phyloP scores from a whole-genome alignment of 1,140 invertebrate species.

The Neoseiulus cucumeris region DNA sequence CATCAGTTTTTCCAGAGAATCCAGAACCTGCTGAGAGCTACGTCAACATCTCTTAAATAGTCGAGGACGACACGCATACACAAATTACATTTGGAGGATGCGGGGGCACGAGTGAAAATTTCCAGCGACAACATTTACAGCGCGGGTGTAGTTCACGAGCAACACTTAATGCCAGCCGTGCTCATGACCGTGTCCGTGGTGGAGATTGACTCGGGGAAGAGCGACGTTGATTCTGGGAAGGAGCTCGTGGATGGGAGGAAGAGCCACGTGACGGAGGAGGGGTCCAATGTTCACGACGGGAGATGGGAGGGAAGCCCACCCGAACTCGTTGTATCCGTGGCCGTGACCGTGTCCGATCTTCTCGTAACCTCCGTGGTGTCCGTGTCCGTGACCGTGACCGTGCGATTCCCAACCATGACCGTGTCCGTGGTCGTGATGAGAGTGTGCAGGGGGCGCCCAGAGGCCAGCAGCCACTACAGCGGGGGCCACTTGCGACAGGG shows the following conservation, averaged over 20 bases:
- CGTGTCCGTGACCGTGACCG: background rate
- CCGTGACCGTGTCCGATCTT: background rate
- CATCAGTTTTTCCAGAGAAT: no score
- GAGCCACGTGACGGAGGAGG: constrained; percentile 1
- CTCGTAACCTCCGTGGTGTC: background rate
- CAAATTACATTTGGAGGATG: no score
- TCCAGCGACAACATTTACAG: no score
- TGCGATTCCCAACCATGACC: background rate
- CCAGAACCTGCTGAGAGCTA: no score
- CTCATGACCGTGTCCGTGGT: background rate
- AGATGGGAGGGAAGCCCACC: background rate
- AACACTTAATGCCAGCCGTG: background rate
- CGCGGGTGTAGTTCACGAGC: no score
- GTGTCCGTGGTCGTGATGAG: background rate
- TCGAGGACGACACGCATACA: no score
- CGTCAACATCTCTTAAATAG: no score
- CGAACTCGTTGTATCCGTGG: constrained; percentile 6
- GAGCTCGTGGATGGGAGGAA: constrained; percentile 4
- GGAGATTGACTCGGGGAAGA: background rate
- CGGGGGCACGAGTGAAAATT: no score
- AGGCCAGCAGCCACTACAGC: background rate
- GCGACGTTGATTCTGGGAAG: background rate
- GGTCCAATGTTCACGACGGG: constrained; percentile 1
- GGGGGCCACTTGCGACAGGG: background rate
- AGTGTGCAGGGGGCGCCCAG: background rate